Evolutionary conservation across 2,113 vertebrate genomes (phyloP), one percentile per base, ranked within the genome.

Genomic region (Grantiella picta): DNA sequence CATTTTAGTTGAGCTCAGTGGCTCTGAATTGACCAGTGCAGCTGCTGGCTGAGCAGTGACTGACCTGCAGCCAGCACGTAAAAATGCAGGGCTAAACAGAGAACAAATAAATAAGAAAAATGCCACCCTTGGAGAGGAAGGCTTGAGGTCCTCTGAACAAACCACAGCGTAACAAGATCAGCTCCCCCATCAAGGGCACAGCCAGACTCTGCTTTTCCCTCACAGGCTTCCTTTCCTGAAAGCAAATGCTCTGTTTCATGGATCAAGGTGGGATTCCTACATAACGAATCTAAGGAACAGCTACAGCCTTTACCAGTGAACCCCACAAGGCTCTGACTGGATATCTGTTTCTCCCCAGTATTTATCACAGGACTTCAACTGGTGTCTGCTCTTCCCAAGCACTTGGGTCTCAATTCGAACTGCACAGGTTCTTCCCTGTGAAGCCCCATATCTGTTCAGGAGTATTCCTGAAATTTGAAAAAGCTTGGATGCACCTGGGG

Each of bases 31-130:
- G 94, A 89, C 70, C 84, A 57, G 40, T 35, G 53, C 44, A 89
- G 86, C 81, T 95, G 91, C 91, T 90, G 91, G 89, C 93, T 86
- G 91, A 94, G 84, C 75, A 93, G 16, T 7, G 33, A 42, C 84
- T 56, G 87, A 95, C 73, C 88, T 66, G 86, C 49, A 91, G 82
- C 86, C 78, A 90, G 80, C 49, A 82, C 0, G 1, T 86, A 82
- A 94, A 76, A 96, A 96, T 22, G 52, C 82, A 83, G 44, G 60
- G 85, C 49, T 81, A 73, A 89, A 75, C 76, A 88, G 72, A 73
- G 90, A 81, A 56, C 52, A 96, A 90, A 89, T 42, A 80, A 95
- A 82, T 31, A 65, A 78, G 64, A 77, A 80, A 80, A 95, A 87
- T 92, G 94, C 86, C 94, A 89, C 86, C 80, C 87, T 36, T 12